Percentiles rank a stretch among this genome's conserved stretches.
phyloP scores from a whole-genome alignment of 1,140 invertebrate species.

The Xylocopa sonorina region DNA sequence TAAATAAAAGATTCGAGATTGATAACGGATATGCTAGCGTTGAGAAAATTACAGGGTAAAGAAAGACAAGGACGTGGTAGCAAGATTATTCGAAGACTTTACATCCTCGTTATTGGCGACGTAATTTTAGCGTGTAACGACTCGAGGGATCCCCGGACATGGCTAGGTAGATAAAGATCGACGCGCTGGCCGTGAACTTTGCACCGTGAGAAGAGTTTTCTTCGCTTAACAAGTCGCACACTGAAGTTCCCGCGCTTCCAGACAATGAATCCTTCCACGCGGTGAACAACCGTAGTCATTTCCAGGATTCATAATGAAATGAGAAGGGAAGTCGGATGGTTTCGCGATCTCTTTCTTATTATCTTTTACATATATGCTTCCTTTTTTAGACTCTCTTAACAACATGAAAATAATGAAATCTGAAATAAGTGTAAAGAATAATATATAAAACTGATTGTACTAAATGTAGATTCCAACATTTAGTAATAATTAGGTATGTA shows the following conservation, averaged over 20 bases:
- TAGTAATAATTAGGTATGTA: slow-evolving; percentile 2
- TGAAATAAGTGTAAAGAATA: background rate
- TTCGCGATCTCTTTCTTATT: slow-evolving; percentile 50
- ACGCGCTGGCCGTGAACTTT: slow-evolving; percentile 66
- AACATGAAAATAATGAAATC: slow-evolving; percentile 7
- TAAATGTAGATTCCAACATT: no score
- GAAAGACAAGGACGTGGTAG: slow-evolving; percentile 13
- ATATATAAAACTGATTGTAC: no score
- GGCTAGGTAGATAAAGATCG: slow-evolving; percentile 63
- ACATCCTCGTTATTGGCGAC: slow-evolving; percentile 36
- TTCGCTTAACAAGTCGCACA: slow-evolving; percentile 62
- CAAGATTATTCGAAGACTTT: slow-evolving; percentile 34
- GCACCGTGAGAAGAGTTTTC: slow-evolving; percentile 69
- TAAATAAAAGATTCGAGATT: slow-evolving; percentile 6
- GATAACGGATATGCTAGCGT: background rate
- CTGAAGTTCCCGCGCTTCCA: slow-evolving; percentile 67
- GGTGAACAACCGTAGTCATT: slow-evolving; percentile 48
- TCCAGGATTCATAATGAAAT: slow-evolving; percentile 55
- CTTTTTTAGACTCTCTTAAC: background rate
- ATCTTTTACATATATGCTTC: background rate
- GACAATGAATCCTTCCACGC: slow-evolving; percentile 63
- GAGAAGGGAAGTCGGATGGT: slow-evolving; percentile 56
- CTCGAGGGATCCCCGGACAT: slow-evolving; percentile 48
- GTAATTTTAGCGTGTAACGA: slow-evolving; percentile 56
- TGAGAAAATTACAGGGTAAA: slow-evolving; percentile 22